Base-by-base conservation (phyloP, 2,888 invertebrate genomes). In the Leptinotarsa juncta region DNA sequence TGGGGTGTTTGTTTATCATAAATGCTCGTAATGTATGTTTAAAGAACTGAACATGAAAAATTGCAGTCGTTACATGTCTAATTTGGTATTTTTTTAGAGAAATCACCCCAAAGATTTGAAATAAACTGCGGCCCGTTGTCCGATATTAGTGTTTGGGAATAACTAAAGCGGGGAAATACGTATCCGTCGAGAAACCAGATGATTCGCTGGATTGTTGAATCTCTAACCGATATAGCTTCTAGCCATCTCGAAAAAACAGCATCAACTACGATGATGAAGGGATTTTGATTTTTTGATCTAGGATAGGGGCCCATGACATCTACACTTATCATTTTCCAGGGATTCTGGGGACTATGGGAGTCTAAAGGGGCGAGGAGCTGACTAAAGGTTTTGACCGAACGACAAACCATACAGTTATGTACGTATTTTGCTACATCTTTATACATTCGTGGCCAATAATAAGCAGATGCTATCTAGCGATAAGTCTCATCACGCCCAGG, bases 231-330 rank as follows among this genome's bases (percentile, higher is more conserved):
- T 51, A 32, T 53, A 4, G 69, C 70, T 32, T 75, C 66, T 12
- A 55, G 2, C 70, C 76, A 74, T 55, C 49, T 23, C 7, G 76
- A 32, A 26, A 76, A 75, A 10, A 76, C 26, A 23, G 75, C 76
- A 23, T 77, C 67, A 16, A 66, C 70, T 5, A 70, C 66, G 1
- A 75, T 20, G 10, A 76, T 69, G 42, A 42, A 42, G 42, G 10
- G 42, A 3, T 42, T 42, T 42, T 42, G 42, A 42, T 42, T 42
- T 42, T 42, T 42, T 3, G 42, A 42, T 42, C 42, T 42, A 42
- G 42, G 42, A 10, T 42, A 42, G 42, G 42, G 42, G 10, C 42
- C 42, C 42, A 42, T 42, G 10, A 62, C 12, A 75, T 48, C 62
- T 20, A 48, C 73, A 1, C 23, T 18, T 18, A 10, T 12, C 16